Percentiles rank a stretch among this genome's conserved stretches.
phyloP scores from a whole-genome alignment of 2,797 vertebrate genomes.

The Galagoides demidoff region DNA sequence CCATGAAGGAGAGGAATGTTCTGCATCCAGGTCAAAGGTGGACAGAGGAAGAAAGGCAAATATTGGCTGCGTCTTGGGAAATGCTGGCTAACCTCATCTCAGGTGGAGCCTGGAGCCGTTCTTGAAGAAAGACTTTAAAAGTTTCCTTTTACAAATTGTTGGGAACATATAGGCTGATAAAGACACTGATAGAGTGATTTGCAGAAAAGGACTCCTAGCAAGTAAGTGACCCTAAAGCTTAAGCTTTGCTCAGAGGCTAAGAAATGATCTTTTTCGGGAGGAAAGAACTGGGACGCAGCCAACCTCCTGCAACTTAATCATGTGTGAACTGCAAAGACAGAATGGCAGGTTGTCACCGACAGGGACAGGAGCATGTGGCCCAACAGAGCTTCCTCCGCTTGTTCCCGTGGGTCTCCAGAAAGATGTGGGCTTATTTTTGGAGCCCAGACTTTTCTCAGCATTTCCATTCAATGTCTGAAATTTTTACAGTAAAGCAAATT shows the following conservation, averaged over 20 bases:
- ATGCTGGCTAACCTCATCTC: not conserved
- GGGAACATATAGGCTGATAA: not conserved
- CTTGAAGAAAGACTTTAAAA: not conserved
- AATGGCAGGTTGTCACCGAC: not conserved
- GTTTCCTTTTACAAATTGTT: not conserved
- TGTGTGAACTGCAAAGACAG: not conserved
- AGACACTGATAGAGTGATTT: not conserved
- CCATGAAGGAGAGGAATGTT: not conserved
- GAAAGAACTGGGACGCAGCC: not conserved
- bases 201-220: not conserved
- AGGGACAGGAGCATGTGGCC: not conserved
- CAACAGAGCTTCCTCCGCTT: not conserved
- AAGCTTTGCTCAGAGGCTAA: not conserved
- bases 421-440: not conserved
- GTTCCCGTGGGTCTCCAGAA: not conserved
- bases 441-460: constrained; percentile 15
- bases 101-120: not conserved
- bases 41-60: not conserved
- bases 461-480: constrained; percentile 35
- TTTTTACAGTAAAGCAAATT: constrained; percentile 40
- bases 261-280: not conserved
- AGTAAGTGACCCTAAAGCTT: not conserved
- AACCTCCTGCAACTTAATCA: not conserved
- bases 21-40: not conserved
- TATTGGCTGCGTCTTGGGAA: not conserved